A percentile compares a stretch with the other conserved stretches of the same genome.
Evolutionary conservation across 2,888 invertebrate species (phyloP).

Genomic region (Ptychoptera albimana): DNA sequence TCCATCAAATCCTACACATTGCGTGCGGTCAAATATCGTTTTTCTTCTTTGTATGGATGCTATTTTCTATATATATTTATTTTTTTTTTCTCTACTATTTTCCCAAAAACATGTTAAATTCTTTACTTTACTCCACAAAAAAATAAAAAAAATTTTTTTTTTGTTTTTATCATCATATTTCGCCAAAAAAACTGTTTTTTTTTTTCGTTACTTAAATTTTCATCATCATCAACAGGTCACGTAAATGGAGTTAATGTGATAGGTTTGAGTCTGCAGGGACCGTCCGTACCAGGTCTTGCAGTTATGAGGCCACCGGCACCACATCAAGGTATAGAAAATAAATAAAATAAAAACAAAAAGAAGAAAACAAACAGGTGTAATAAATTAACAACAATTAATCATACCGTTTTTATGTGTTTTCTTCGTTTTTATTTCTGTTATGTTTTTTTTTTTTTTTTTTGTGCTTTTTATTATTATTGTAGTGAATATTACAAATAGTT

Average conservation of each 20-base stretch:
- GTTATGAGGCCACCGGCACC: constrained; percentile 21
- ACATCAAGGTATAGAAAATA: constrained; percentile 5
- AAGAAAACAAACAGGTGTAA: no score
- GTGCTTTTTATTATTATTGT: background rate
- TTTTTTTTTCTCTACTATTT: background rate
- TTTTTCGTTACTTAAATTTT: constrained; percentile 11
- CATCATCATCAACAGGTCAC: constrained; percentile 35
- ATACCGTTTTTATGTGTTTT: background rate
- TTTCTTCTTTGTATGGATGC: no score
- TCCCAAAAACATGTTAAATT: background rate
- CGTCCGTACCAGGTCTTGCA: constrained; percentile 31
- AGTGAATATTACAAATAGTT: background rate
- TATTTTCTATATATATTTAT: background rate
- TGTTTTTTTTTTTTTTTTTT: background rate
- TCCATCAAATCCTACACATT: no score
- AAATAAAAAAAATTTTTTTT: background rate
- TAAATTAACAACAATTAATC: constrained; percentile 11
- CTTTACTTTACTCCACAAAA: background rate
- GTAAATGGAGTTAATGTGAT: constrained; percentile 61
- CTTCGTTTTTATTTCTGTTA: background rate
- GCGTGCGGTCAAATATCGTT: no score
- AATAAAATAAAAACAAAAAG: no score
- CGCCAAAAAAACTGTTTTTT: background rate
- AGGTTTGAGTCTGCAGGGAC: constrained; percentile 37
- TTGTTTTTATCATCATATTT: background rate